Conservation (phyloP, 2,797 vertebrate genomes). For the Eulemur albifrons region DNA sequence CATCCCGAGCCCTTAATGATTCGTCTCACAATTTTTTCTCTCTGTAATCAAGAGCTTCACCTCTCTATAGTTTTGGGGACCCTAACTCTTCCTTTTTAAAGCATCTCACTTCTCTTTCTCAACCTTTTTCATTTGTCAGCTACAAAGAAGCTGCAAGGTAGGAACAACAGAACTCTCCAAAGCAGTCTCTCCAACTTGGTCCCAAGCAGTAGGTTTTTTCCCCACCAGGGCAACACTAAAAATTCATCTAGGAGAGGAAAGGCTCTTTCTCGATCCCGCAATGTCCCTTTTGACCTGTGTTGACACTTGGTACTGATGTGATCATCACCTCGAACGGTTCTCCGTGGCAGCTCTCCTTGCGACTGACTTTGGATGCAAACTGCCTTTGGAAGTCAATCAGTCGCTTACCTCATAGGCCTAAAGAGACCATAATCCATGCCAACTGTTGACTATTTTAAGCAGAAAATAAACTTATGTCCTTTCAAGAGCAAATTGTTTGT, state of each 20-base stretch:
- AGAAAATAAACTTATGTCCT: neutral
- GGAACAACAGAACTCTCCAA: neutral
- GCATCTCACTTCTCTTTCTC: neutral
- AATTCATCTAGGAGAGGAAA: neutral
- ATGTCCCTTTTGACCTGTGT: neutral
- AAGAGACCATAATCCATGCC: neutral
- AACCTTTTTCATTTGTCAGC: neutral
- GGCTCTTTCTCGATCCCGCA: neutral
- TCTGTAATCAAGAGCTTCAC: neutral
- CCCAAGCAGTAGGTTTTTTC: neutral
- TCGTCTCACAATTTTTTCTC: neutral
- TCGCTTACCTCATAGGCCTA: neutral
- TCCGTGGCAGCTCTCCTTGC: neutral
- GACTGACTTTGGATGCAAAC: neutral
- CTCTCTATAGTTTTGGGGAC: neutral
- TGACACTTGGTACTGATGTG: rapidly evolving
- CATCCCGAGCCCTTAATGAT: rapidly evolving
- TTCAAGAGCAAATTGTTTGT: neutral
- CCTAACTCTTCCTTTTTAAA: neutral
- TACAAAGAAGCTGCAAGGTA: neutral
- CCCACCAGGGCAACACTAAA: neutral
- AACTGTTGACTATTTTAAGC: neutral
- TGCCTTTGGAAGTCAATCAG: neutral
- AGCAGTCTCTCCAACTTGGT: neutral
- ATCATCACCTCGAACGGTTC: neutral